phyloP scores from a whole-genome alignment of 1,140 invertebrate genomes.

The Pseudomyrmex pallidus region DNA sequence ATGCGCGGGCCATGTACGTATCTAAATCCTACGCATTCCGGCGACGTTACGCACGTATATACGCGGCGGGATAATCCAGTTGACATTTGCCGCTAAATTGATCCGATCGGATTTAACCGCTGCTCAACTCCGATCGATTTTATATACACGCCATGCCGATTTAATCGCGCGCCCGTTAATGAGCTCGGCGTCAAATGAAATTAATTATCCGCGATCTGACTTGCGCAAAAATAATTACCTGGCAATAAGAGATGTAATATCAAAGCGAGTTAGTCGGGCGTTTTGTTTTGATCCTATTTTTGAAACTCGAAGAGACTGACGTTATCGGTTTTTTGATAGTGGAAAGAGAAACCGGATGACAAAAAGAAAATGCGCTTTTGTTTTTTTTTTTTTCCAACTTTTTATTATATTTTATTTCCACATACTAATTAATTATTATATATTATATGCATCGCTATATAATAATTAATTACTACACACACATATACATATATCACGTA shows the following conservation, averaged over 20 bases:
- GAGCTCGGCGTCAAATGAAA: not conserved
- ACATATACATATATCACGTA: no score
- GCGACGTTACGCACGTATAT: not conserved
- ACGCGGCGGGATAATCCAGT: conserved; percentile 21
- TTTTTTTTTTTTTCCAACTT: not conserved
- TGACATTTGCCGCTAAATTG: conserved; percentile 28
- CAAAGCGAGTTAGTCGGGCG: not conserved
- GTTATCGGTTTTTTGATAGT: not conserved
- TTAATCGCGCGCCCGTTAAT: conserved; percentile 27
- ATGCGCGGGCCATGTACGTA: conserved; percentile 65
- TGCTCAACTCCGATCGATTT: not conserved
- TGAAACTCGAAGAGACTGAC: not conserved
- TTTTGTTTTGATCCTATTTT: conserved; percentile 18
- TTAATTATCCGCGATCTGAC: conserved; percentile 16
- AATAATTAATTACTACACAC: no score
- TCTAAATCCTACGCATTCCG: not conserved
- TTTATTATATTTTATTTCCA: not conserved
- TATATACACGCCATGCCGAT: conserved; percentile 1
- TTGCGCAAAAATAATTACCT: conserved; percentile 4
- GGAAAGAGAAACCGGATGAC: not conserved
- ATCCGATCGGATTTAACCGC: conserved; percentile 2
- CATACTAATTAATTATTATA: no score
- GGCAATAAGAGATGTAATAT: not conserved
- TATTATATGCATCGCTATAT: no score
- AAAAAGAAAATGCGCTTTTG: not conserved